Evolutionary conservation across 2,113 vertebrate genomes (phyloP), one percentile per base, ranked within the genome.

Genomic region (Prolemur simus): DNA sequence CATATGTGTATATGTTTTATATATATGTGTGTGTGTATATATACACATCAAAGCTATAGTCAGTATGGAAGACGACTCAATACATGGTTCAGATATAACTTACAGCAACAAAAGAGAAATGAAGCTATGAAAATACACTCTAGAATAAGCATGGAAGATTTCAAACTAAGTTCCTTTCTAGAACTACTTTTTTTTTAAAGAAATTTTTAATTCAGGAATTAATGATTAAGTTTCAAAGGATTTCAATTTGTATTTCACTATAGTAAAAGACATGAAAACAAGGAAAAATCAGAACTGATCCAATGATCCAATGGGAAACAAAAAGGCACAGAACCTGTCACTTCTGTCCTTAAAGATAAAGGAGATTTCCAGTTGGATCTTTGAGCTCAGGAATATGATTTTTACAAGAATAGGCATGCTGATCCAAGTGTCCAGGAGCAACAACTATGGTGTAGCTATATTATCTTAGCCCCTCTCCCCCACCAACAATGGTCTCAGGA

Each of bases 171-270:
- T 18, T 6, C 23, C 45, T 42, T 71, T n/a, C n/a, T 66, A 54
- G 23, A 88, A 60, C 13, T 56, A 49, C 1, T 80, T 73, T 23
- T 60, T 39, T 68, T 81, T 63, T 73, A 92, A 56, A 49, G 32
- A 64, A 91, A 42, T 58, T 60, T 68, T 66, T 34, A 91, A 58
- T 49, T 95, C 69, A 64, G 2, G 14, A 69, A 76, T 34, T 88
- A 94, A 73, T 74, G 32, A 86, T 88, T 86, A 82, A 81, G 3
- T 93, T 76, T 18, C 20, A 66, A 78, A 68, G 76, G n/a, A 93
- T 39, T 89, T 64, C 42, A 71, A 37, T 21, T 74, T 63, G 27
- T 80, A 60, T 89, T 94, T 94, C 25, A 64, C 27, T 68, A 45
- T 39, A 49, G 68, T 42, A 56, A 91, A 87, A 47, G 27, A 66